Evolutionary conservation across 2,888 invertebrate genomes (phyloP).

Genomic region (Rugalucina vietnamica): DNA sequence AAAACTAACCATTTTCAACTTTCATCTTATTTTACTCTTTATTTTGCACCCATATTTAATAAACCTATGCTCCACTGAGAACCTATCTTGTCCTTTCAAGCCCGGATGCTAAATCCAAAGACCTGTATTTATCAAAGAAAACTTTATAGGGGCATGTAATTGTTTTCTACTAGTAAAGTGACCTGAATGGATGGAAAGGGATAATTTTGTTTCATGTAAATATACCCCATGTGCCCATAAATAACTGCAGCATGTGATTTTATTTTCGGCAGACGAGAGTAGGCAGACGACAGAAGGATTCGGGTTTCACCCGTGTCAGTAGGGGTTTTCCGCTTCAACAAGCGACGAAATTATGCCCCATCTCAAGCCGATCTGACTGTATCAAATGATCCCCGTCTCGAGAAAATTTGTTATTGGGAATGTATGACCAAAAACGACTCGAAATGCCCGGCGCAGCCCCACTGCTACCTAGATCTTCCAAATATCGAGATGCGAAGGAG

Average conservation of each 20-base stretch:
- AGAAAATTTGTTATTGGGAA: too few species aligned
- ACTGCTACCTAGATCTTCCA: too few species aligned
- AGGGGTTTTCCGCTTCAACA: slow-evolving; percentile 56
- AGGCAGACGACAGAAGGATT: slow-evolving; percentile 60
- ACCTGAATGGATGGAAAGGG: slow-evolving; percentile 46
- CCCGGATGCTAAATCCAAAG: not conserved
- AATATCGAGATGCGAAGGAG: too few species aligned
- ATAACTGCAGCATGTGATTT: slow-evolving; percentile 62
- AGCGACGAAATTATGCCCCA: slow-evolving; percentile 39
- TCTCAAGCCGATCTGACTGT: not conserved
- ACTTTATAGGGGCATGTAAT: slow-evolving; percentile 41
- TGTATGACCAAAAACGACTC: too few species aligned
- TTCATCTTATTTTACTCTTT: not conserved
- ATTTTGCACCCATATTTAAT: not conserved
- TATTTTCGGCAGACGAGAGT: slow-evolving; percentile 58
- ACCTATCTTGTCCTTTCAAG: not conserved
- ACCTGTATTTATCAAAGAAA: slow-evolving; percentile 37
- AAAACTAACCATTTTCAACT: too few species aligned
- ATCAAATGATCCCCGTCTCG: not conserved
- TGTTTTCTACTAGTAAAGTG: slow-evolving; percentile 55
- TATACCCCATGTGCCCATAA: slow-evolving; percentile 60
- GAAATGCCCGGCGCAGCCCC: too few species aligned
- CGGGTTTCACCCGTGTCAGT: slow-evolving; percentile 62
- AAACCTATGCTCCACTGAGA: not conserved
- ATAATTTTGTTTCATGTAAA: slow-evolving; percentile 61